Evolutionary conservation across 2,888 invertebrate genomes (phyloP), one percentile per base, ranked within the genome.

Genomic region (Andricus curvator): DNA sequence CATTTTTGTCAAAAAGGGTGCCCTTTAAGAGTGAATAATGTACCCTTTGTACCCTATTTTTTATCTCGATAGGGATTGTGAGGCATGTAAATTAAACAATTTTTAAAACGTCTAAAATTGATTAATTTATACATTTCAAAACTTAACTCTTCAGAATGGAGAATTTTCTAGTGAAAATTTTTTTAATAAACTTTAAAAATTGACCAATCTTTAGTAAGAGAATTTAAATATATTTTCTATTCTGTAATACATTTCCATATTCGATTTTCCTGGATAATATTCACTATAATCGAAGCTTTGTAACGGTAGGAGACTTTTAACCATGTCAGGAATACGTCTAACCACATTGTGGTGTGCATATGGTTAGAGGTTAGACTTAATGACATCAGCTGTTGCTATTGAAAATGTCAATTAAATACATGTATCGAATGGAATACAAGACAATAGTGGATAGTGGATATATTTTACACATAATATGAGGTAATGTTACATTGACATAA

Each of bases 321-420:
- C 51, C 25, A 62, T 62, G 5, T 25, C n/a, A 56, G 11, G 4
- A 25, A 25, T 74, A 20, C 8, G 48, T 51, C 20, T 48, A 74
- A 56, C 74, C 74, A 51, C 74, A 74, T 4, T 74, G 33, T 33
- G 74, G 56, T 56, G 15, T n/a, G 60, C 13, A 17, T 56, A 33
- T 22, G 74, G 56, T 33, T 37, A 8, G n/a, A 74, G n/a, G n/a
- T n/a, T n/a, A n/a, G n/a, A n/a, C 6, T 20, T 48, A 48, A 17
- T 70, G 13, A n/a, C 29, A 8, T 37, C 37, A 51, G 74, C 4
- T 56, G 56, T 56, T 74, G 74, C 33, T 56, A 74, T 56, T 74
- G 74, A 74, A 74, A 25, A 17, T 13, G 37, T 74, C 13, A 74
- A 74, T 74, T 74, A 74, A 56, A 74, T 37, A 56, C 33, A 68